phyloP scores from a whole-genome alignment of 2,113 vertebrate species.

The Peucedramus taeniatus region DNA sequence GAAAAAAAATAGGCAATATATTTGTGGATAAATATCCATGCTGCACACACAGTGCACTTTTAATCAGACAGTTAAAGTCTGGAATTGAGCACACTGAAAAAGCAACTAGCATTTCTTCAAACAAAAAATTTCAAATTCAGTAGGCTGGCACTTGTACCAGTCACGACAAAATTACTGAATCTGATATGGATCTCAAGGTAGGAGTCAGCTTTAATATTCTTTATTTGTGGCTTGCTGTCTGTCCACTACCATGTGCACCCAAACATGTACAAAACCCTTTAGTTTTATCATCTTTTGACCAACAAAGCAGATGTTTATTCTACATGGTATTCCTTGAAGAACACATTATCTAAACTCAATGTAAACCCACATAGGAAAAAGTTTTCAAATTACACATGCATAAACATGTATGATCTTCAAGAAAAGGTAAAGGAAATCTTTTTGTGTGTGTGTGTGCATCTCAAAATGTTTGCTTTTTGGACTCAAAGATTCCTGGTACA shows the following conservation, averaged over 20 bases:
- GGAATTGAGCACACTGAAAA: background rate
- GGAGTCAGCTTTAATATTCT: background rate
- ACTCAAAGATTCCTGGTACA: background rate
- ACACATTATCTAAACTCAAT: background rate
- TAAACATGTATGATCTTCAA: background rate
- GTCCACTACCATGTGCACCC: background rate
- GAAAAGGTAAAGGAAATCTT: background rate
- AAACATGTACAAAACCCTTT: background rate
- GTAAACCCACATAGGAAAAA: background rate
- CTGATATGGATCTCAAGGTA: background rate
- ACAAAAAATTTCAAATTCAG: background rate
- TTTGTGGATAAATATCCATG: background rate
- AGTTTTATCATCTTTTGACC: background rate
- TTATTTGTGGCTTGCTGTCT: background rate
- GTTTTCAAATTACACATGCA: background rate
- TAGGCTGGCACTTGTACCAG: background rate
- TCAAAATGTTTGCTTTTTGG: background rate
- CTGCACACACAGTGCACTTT: rapidly evolving
- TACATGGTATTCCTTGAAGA: background rate
- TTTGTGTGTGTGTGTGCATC: background rate
- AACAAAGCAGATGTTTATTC: background rate
- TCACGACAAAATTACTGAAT: background rate
- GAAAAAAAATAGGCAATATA: background rate
- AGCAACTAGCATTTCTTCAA: background rate
- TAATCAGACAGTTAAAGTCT: background rate